Conservation (phyloP, 2,113 vertebrate species). For the Planiliza haematocheilus region DNA sequence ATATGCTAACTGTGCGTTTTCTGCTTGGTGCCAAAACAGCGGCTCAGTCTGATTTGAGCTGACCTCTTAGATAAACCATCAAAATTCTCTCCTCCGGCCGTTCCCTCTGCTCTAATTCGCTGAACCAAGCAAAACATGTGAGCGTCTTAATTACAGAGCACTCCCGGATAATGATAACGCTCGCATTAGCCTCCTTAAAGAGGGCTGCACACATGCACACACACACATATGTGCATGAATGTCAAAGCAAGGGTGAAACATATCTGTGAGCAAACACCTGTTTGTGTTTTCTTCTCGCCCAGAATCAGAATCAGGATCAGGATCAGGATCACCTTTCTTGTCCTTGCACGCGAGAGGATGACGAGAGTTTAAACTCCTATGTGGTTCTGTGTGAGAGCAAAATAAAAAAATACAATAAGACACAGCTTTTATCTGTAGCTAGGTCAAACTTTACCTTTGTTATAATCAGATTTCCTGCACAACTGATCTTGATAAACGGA, state of each 20-base stretch:
- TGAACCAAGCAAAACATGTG: conserved; percentile 60
- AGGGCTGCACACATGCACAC: conserved; percentile 4
- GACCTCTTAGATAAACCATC: conserved; percentile 69
- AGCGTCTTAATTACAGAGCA: conserved; percentile 66
- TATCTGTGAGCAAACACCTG: conserved; percentile 17
- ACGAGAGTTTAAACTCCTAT: too few species aligned
- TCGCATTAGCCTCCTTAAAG: conserved; percentile 30
- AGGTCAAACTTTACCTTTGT: conserved; percentile 19
- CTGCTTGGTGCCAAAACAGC: conserved; percentile 52
- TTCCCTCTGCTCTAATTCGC: conserved; percentile 46
- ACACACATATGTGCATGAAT: conserved; percentile 34
- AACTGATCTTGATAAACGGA: background rate
- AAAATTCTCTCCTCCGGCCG: conserved; percentile 49
- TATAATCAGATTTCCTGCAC: background rate
- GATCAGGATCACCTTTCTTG: too few species aligned
- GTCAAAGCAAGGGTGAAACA: conserved; percentile 65
- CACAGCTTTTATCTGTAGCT: too few species aligned
- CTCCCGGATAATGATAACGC: conserved; percentile 61
- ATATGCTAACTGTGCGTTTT: conserved; percentile 53
- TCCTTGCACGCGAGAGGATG: too few species aligned
- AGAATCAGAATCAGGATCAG: too few species aligned
- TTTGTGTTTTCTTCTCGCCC: conserved; percentile 5
- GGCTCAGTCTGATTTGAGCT: conserved; percentile 55
- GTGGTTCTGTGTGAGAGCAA: too few species aligned
- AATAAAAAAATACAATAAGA: too few species aligned